A percentile compares a stretch with the other conserved stretches of the same genome.
phyloP scores from a whole-genome alignment of 2,797 vertebrate genomes.

The Microcaecilia unicolor region DNA sequence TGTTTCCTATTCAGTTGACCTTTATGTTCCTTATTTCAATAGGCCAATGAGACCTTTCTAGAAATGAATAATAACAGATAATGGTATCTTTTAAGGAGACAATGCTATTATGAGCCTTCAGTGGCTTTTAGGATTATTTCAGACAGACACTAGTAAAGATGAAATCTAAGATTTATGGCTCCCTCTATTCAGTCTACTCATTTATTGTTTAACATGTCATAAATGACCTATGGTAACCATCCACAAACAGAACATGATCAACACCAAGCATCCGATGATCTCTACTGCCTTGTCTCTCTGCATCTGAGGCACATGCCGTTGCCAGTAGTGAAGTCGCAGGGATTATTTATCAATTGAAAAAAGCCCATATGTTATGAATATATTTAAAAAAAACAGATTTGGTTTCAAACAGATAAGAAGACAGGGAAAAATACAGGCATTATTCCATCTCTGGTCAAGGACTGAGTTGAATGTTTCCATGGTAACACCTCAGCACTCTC shows the following conservation, averaged over 20 bases:
- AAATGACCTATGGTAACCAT: background rate
- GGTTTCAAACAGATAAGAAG: background rate
- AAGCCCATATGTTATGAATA: rapidly evolving
- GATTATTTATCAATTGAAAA: background rate
- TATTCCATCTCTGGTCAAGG: constrained; percentile 44
- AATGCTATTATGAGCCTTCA: background rate
- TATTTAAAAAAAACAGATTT: background rate
- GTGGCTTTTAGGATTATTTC: background rate
- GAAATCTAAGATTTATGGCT: background rate
- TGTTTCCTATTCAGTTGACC: constrained; percentile 8
- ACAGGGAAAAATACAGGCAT: constrained; percentile 17
- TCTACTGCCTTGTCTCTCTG: background rate
- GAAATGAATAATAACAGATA: background rate
- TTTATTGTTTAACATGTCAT: rapidly evolving
- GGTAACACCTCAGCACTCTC: constrained; percentile 43
- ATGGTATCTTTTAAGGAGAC: background rate
- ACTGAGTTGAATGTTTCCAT: constrained; percentile 51
- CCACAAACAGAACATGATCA: background rate
- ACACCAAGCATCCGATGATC: background rate
- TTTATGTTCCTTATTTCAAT: constrained; percentile 19
- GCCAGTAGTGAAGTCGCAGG: background rate
- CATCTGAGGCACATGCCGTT: background rate
- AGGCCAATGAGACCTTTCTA: constrained; percentile 25
- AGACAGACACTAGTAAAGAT: background rate
- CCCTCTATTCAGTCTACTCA: background rate